Conservation (phyloP, 2,797 vertebrate species). For the Enteromius treurensis region DNA sequence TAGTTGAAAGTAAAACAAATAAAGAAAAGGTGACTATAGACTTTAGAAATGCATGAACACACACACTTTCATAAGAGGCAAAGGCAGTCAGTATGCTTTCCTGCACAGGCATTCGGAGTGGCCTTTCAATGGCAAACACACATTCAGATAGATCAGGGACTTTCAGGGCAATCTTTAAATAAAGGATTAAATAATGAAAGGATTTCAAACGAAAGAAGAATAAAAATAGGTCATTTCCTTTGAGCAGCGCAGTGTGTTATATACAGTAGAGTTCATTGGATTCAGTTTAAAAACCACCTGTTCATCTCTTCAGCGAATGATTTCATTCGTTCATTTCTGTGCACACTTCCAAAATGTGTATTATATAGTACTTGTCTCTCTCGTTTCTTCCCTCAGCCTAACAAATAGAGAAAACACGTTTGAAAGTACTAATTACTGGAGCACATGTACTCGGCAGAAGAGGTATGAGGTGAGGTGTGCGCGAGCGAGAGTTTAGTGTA, state of each 20-base stretch:
- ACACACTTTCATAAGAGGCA: slow-evolving; percentile 33
- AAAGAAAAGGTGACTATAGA: slow-evolving; percentile 39
- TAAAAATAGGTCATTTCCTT: slow-evolving; percentile 1
- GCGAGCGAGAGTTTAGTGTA: slow-evolving; percentile 23
- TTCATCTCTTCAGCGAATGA: slow-evolving; percentile 28
- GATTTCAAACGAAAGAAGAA: slow-evolving; percentile 26
- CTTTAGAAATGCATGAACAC: slow-evolving; percentile 34
- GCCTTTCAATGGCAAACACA: slow-evolving; percentile 35
- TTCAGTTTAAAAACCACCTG: slow-evolving; percentile 24
- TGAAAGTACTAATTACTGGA: slow-evolving; percentile 43
- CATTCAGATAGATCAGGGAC: slow-evolving; percentile 29
- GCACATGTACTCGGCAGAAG: slow-evolving; percentile 34
- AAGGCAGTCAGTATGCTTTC: slow-evolving; percentile 43
- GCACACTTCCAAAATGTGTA: slow-evolving; percentile 31
- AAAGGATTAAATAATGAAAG: slow-evolving; percentile 40
- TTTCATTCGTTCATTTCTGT: slow-evolving; percentile 24
- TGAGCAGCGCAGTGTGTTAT: slow-evolving; percentile 39
- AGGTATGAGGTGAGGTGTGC: slow-evolving; percentile 44
- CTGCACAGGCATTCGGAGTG: slow-evolving; percentile 36
- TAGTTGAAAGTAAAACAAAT: slow-evolving; percentile 30
- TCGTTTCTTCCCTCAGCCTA: slow-evolving; percentile 7
- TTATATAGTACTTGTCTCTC: slow-evolving; percentile 42
- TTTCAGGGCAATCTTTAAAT: slow-evolving; percentile 40
- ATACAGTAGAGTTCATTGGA: slow-evolving; percentile 44
- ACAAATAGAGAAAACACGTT: slow-evolving; percentile 39